These are phyloP conservation scores for Norana najaformis DNA, from an alignment of 2,888 invertebrate genomes.

Conservation along the genomic window DNA sequence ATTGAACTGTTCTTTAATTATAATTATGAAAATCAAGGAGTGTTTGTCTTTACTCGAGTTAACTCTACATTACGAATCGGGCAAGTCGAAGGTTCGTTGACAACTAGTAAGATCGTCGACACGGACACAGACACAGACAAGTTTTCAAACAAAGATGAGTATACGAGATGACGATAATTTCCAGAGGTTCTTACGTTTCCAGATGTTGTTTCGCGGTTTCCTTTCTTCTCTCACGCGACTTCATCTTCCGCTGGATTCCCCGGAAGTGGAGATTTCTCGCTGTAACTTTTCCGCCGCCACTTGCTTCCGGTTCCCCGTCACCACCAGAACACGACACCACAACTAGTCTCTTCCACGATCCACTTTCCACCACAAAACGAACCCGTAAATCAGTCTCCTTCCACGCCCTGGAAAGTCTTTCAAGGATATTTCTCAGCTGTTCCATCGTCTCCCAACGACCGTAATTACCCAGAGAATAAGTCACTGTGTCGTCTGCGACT, in stretches of 20 bases:
- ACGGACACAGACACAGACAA: not conserved
- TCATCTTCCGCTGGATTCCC: not conserved
- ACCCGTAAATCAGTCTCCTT: not conserved
- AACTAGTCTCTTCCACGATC: not conserved
- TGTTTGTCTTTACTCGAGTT: too few species aligned
- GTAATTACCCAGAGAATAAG: not conserved
- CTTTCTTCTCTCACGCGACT: not conserved
- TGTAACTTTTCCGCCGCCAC: not conserved
- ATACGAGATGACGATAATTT: not conserved
- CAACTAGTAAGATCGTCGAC: too few species aligned
- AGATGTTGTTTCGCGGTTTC: not conserved
- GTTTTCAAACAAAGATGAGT: not conserved
- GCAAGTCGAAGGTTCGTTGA: too few species aligned
- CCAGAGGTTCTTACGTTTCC: not conserved
- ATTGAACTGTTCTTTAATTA: too few species aligned
- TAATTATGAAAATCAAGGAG: too few species aligned
- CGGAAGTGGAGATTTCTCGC: not conserved
- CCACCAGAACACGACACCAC: not conserved
- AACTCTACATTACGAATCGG: too few species aligned
- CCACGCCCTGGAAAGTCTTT: not conserved
- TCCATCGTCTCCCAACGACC: not conserved
- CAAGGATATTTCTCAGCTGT: not conserved
- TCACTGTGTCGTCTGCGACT: not conserved
- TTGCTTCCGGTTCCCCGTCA: not conserved
- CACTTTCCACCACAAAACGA: not conserved